Conservation (phyloP, 1,140 invertebrate species). For the Charaxes varanes region DNA sequence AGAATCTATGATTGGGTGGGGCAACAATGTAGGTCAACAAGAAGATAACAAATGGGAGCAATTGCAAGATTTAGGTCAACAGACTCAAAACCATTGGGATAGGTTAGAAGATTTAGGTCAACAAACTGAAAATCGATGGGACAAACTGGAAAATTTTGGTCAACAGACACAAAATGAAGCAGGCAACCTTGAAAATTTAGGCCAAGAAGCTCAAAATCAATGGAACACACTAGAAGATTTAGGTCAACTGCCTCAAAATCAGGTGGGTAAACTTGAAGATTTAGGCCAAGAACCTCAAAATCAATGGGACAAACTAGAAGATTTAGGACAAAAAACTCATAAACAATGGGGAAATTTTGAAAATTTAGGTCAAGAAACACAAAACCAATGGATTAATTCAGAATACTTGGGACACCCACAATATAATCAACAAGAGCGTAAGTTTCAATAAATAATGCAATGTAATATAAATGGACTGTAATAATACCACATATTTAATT, state of each 20-base stretch:
- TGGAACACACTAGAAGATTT: constrained; percentile 31
- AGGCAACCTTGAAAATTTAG: constrained; percentile 32
- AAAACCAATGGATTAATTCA: constrained; percentile 28
- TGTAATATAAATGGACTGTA: too few species aligned
- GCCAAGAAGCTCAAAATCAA: constrained; percentile 38
- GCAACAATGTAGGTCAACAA: constrained; percentile 27
- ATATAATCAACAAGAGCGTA: constrained; percentile 17
- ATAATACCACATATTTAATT: background rate
- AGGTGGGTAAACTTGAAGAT: constrained; percentile 31
- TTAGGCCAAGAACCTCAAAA: constrained; percentile 34
- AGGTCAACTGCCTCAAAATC: constrained; percentile 32
- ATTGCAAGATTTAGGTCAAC: constrained; percentile 34
- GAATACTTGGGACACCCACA: constrained; percentile 36
- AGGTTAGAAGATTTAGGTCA: constrained; percentile 36
- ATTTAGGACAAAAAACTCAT: constrained; percentile 33
- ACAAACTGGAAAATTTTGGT: constrained; percentile 36
- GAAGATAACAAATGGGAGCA: constrained; percentile 27
- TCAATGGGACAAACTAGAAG: constrained; percentile 29
- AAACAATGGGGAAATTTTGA: constrained; percentile 31
- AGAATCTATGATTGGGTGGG: constrained; percentile 5
- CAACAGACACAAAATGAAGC: constrained; percentile 32
- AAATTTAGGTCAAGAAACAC: constrained; percentile 37
- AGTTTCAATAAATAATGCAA: constrained; percentile 6
- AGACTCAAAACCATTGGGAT: constrained; percentile 29
- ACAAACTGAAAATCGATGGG: constrained; percentile 29